Conservation (phyloP, 2,797 vertebrate species). For the Rhinogobio ventralis region DNA sequence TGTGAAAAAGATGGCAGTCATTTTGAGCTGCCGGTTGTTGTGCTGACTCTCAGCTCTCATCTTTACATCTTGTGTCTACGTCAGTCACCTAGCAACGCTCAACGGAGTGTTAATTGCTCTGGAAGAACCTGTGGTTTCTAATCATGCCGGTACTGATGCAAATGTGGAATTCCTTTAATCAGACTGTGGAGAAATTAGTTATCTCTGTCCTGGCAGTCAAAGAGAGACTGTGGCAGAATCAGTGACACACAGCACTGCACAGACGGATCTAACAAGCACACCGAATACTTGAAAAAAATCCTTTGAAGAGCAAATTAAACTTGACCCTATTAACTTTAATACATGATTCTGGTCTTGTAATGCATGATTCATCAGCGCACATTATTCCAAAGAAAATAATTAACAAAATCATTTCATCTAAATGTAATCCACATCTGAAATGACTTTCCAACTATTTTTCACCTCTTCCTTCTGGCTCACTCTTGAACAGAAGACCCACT, state of each 20-base stretch:
- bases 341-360: neutral
- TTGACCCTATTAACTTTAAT: neutral
- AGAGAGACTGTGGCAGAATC: neutral
- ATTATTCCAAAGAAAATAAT: neutral
- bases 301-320: conserved; percentile 16
- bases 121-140: conserved; percentile 76
- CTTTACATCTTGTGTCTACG: conserved; percentile 18
- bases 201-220: conserved; percentile 1
- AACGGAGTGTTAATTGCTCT: conserved; percentile 67
- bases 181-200: neutral
- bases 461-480: neutral
- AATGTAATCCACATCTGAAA: neutral
- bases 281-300: neutral
- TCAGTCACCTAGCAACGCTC: conserved; percentile 79
- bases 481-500: neutral
- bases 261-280: neutral
- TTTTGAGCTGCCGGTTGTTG: neutral
- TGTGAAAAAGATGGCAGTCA: neutral
- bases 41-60: neutral
- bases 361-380: neutral
- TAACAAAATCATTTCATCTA: neutral
- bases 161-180: conserved; percentile 65
- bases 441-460: neutral
- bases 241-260: neutral
- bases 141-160: conserved; percentile 73